Conservation (phyloP, 2,888 invertebrate genomes). For the Agrochola macilenta region DNA sequence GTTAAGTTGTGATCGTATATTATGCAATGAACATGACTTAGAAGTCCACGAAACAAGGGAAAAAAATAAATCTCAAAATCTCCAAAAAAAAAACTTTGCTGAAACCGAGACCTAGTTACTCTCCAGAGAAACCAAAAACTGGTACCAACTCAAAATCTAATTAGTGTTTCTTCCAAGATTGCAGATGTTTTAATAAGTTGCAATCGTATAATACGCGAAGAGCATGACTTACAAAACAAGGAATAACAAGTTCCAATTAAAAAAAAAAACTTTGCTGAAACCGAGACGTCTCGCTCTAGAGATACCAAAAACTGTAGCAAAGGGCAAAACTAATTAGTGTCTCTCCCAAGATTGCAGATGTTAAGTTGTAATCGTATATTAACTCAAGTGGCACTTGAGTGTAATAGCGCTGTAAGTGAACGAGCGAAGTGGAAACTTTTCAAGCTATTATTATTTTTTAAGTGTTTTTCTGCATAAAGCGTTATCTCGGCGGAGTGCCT, state of each 20-base stretch:
- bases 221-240: not conserved
- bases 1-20: conserved; percentile 30
- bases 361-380: conserved; percentile 63
- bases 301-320: conserved; percentile 18
- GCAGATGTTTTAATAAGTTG: conserved; percentile 49
- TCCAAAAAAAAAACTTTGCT: not conserved
- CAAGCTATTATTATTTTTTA: conserved; percentile 53
- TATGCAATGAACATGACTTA: not conserved
- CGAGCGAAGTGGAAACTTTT: conserved; percentile 49
- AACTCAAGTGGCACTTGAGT: conserved; percentile 49
- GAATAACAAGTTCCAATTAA: not conserved
- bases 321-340: conserved; percentile 55
- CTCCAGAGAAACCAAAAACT: conserved; percentile 17
- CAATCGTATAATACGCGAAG: conserved; percentile 3
- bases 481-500: conserved; percentile 48
- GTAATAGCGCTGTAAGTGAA: conserved; percentile 56
- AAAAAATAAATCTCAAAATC: too few relatives aligned
- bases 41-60: too few relatives aligned
- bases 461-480: conserved; percentile 59
- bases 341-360: conserved; percentile 56
- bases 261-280: not conserved
- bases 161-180: conserved; percentile 47
- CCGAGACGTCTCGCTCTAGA: not conserved
- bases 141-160: conserved; percentile 40
- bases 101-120: not conserved